Evolutionary conservation across 1,140 invertebrate genomes (phyloP), one percentile per base, ranked within the genome.

Genomic region (Aphidius ervi): DNA sequence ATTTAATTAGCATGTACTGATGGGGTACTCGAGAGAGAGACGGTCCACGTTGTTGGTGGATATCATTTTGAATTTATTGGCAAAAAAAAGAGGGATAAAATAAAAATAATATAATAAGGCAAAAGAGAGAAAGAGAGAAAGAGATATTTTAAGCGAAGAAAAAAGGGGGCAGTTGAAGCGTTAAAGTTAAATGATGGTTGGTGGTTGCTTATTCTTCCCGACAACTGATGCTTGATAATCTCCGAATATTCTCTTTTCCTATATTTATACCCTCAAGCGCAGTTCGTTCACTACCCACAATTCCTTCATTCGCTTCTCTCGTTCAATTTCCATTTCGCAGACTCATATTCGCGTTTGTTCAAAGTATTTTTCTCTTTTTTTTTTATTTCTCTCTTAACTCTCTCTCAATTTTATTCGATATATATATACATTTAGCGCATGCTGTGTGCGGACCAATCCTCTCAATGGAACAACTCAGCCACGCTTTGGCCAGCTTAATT

Each of bases 151-250:
- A 55, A 61, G 49, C 39, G 50, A 61, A 52, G 57, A 49, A 50
- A 58, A 59, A 62, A 65, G 68, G 64, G 72, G 73, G 70, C 73
- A 79, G 76, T 74, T 80, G 74, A 70, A 80, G 77, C 78, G 78
- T 80, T 80, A 79, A 80, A 80, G 78, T 80, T 80, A 79, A 80
- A 80, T 79, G 78, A 80, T 74, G 78, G 78, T 77, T 79, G 75
- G 74, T 74, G 76, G 76, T 74, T 79, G 76, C 76, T 80, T 78
- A 80, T 80, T 80, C 78, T 80, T 79, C 77, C 70, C 76, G 68
- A 62, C 74, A 79, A 80, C 77, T 77, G 78, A 80, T 79, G 78
- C 78, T 80, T 77, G 76, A 78, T 79, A 80, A 79, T 80, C 73
- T 72, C 74, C 72, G 71, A 78, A 76, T 31, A 74, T 70, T 68